Percentiles rank a stretch among this genome's conserved stretches.
Evolutionary conservation across 2,113 vertebrate genomes (phyloP).

Genomic region (Acrocephalus kingi): DNA sequence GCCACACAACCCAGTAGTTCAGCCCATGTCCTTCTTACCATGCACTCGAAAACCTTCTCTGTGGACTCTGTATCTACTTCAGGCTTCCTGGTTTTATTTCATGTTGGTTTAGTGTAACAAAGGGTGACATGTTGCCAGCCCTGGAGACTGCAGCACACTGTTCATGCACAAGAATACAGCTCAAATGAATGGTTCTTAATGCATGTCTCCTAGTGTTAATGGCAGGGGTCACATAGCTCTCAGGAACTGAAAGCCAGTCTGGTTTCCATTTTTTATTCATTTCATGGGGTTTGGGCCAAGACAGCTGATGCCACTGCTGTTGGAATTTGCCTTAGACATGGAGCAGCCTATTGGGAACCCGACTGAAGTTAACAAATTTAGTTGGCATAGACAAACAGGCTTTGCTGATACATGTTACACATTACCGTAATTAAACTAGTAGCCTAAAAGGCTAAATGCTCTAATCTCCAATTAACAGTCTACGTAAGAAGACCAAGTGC

Average conservation of each 20-base stretch:
- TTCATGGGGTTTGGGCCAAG: background rate
- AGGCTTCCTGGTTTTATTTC: background rate
- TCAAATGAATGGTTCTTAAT: background rate
- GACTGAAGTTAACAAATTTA: background rate
- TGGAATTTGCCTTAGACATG: background rate
- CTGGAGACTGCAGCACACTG: background rate
- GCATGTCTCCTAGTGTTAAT: background rate
- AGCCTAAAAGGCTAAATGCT: background rate
- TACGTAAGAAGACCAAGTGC: background rate
- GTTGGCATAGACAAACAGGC: background rate
- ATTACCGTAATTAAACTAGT: background rate
- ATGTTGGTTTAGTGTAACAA: background rate
- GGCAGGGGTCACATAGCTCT: background rate
- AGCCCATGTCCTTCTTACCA: background rate
- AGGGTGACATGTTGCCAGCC: background rate
- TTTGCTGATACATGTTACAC: background rate
- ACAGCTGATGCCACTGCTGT: background rate
- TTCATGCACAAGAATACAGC: background rate
- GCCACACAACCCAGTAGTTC: background rate
- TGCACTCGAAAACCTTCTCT: background rate
- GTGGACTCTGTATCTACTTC: background rate
- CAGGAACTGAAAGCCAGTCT: background rate
- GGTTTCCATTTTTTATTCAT: background rate
- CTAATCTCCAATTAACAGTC: background rate
- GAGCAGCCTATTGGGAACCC: background rate